phyloP scores from a whole-genome alignment of 2,797 vertebrate genomes.

The Simalia tracyae region DNA sequence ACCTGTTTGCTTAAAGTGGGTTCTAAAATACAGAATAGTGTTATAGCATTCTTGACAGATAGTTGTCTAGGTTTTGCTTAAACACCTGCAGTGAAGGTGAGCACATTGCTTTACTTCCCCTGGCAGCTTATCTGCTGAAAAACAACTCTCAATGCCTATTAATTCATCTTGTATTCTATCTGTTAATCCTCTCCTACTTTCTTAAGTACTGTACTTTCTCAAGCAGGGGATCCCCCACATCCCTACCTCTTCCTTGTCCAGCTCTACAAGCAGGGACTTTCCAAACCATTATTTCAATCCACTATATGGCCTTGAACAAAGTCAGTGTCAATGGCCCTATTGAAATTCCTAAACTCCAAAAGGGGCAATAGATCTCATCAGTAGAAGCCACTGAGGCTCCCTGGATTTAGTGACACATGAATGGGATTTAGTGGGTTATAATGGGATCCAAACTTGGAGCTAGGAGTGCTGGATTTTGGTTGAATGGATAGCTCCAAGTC shows the following conservation, averaged over 20 bases:
- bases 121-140: too few relatives aligned
- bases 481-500: neutral
- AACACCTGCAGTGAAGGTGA: too few relatives aligned
- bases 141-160: neutral
- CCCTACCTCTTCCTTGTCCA: conserved; percentile 19
- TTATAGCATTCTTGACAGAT: too few relatives aligned
- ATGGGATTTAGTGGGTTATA: neutral
- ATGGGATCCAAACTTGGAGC: neutral
- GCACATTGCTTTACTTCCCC: too few relatives aligned
- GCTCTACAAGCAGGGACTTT: conserved; percentile 24
- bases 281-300: neutral
- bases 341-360: neutral
- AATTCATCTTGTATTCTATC: neutral
- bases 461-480: neutral
- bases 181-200: neutral
- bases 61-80: too few relatives aligned
- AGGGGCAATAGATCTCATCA: neutral
- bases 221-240: conserved; percentile 17
- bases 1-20: too few relatives aligned
- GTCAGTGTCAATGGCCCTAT: neutral
- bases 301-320: neutral
- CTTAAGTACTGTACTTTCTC: neutral
- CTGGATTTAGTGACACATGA: neutral
- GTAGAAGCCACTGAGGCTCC: neutral
- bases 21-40: too few relatives aligned